Conservation (phyloP, 2,797 vertebrate species). For the Chloroceryle inda region DNA sequence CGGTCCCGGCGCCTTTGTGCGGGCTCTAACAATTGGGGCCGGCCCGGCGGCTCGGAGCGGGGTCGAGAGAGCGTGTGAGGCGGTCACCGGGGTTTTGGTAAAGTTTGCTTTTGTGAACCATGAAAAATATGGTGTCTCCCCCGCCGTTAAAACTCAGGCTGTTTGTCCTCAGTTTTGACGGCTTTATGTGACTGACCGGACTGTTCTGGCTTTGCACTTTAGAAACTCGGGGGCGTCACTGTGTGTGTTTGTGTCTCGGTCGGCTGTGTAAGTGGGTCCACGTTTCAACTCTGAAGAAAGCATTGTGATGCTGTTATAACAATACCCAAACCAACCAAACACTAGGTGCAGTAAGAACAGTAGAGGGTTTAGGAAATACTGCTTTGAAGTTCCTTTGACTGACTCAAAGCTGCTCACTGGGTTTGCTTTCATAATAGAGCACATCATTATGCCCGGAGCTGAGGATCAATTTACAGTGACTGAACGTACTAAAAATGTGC, state of each 20-base stretch:
- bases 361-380: fast-evolving
- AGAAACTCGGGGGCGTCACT: fast-evolving
- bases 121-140: fast-evolving
- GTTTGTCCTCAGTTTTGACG: background rate
- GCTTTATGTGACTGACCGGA: background rate
- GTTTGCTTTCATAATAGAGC: background rate
- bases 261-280: fast-evolving
- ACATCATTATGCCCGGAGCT: background rate
- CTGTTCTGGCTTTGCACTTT: fast-evolving
- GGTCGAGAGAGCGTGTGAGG: background rate
- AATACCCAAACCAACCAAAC: fast-evolving
- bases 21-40: background rate
- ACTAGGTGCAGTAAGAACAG: background rate
- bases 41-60: background rate
- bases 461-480: background rate
- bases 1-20: background rate
- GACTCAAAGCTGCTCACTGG: background rate
- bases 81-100: background rate
- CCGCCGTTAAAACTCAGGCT: fast-evolving
- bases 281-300: background rate
- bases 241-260: fast-evolving
- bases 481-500: background rate
- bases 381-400: background rate
- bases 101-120: background rate
- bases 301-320: fast-evolving